A percentile compares a stretch with the other conserved stretches of the same genome.
Evolutionary conservation across 2,113 vertebrate species (phyloP).

Genomic region (Anseranas semipalmata): DNA sequence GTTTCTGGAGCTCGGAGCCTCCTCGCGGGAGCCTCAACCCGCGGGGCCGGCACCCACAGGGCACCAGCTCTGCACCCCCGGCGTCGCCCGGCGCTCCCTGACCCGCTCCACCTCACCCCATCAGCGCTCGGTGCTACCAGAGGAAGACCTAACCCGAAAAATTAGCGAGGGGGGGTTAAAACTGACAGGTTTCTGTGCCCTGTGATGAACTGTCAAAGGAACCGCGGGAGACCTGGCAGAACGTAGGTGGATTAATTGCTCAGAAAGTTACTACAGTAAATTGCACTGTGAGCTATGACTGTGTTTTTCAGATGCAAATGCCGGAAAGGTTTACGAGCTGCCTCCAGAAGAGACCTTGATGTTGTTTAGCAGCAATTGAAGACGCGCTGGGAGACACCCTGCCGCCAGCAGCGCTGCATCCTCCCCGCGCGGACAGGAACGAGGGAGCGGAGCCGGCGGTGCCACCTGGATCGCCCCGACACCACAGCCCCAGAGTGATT

Average conservation of each 20-base stretch:
- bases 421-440: accelerated
- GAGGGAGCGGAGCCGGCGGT: neutral
- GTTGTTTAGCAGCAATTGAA: neutral
- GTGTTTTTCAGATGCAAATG: neutral
- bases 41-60: too few relatives aligned
- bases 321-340: neutral
- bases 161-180: neutral
- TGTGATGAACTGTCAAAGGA: constrained; percentile 5
- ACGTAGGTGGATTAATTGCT: constrained; percentile 33
- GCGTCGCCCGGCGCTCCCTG: neutral
- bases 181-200: neutral
- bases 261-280: neutral
- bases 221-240: neutral
- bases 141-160: neutral
- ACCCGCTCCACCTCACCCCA: neutral
- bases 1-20: neutral
- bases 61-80: neutral
- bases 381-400: neutral
- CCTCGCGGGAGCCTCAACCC: too few relatives aligned
- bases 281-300: neutral
- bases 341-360: neutral
- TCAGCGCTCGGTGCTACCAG: accelerated
- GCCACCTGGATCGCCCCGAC: neutral
- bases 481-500: neutral
- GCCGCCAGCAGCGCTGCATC: neutral